phyloP scores from a whole-genome alignment of 2,797 vertebrate genomes.

The Anomalospiza imberbis region DNA sequence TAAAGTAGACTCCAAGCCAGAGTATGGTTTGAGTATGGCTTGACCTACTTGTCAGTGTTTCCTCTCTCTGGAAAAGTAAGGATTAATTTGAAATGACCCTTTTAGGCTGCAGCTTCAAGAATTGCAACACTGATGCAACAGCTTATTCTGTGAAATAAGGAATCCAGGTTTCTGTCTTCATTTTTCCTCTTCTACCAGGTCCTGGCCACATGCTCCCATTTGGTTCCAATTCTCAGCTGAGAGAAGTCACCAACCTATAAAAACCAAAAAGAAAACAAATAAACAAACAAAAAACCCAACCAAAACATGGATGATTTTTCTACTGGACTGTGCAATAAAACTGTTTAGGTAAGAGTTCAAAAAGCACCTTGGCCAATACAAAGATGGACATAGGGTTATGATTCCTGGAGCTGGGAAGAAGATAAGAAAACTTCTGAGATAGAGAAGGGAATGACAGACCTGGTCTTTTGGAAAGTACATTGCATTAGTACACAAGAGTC shows the following conservation, averaged over 20 bases:
- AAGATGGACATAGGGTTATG: not conserved
- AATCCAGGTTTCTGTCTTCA: not conserved
- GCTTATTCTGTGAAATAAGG: not conserved
- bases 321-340: not conserved
- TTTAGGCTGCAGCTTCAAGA: not conserved
- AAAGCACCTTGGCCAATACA: not conserved
- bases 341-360: not conserved
- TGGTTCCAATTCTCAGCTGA: not conserved
- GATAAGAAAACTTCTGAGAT: not conserved
- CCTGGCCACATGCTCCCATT: not conserved
- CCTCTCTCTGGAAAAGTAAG: not conserved
- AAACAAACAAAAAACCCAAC: not conserved
- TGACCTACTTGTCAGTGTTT: not conserved
- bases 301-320: not conserved
- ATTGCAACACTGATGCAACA: not conserved
- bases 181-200: not conserved
- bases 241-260: not conserved
- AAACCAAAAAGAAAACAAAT: not conserved
- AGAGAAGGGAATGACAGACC: not conserved
- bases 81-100: not conserved
- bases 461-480: not conserved
- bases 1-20: not conserved
- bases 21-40: not conserved
- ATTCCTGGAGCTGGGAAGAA: not conserved
- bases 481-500: not conserved